Conservation (phyloP, 2,888 invertebrate species). For the Drosophila multiciliata region DNA sequence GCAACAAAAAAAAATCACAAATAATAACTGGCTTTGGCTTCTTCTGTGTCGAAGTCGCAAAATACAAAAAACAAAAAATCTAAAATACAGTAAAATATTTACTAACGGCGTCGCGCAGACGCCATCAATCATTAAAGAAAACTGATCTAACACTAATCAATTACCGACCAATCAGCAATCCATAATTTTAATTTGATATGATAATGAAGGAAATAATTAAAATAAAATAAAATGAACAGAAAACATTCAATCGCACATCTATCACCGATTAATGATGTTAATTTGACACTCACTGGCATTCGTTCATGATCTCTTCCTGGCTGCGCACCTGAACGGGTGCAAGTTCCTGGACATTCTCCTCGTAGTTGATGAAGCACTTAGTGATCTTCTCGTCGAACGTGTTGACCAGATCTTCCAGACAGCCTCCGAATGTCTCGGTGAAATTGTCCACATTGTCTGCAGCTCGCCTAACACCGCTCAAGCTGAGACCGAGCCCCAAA, state of each 20-base stretch:
- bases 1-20: constrained; percentile 51
- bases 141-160: background rate
- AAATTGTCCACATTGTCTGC: constrained; percentile 90
- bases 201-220: background rate
- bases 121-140: background rate
- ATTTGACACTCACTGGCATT: constrained; percentile 97
- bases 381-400: constrained; percentile 99
- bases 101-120: constrained; percentile 53
- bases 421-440: constrained; percentile 96
- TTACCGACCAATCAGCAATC: background rate
- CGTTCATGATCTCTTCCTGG: constrained; percentile 99
- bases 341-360: constrained; percentile 98
- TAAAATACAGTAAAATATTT: background rate
- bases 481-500: background rate
- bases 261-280: background rate
- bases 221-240: background rate
- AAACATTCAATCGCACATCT: background rate
- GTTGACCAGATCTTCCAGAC: constrained; percentile 98
- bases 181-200: background rate
- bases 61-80: constrained; percentile 22
- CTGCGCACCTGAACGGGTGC: constrained; percentile 98
- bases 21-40: constrained; percentile 58
- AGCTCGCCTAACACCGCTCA: constrained; percentile 67
- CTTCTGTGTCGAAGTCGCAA: constrained; percentile 77
- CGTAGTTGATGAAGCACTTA: constrained; percentile 98